Base-by-base conservation (phyloP, 2,113 vertebrate genomes). In the Proteles cristata region DNA sequence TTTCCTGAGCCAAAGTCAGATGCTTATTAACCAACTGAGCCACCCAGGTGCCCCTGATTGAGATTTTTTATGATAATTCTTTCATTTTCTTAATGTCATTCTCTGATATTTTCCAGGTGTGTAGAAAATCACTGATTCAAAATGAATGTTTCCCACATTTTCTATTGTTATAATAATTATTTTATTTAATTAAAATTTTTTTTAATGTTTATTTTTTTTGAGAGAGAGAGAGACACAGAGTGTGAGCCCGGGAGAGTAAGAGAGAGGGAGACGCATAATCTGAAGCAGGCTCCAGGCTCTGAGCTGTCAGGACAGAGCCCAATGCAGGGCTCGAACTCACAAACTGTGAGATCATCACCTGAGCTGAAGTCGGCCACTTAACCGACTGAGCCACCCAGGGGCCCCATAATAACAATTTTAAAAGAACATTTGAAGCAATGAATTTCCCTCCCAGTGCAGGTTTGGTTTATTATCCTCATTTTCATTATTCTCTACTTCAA, bases 11-110 rank as follows among this genome's bases (percentile, higher is more conserved):
- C 58, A 23, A 61, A 61, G 58, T 61, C 58, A 61, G 8, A 61
- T 25, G 58, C 58, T 61, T 61, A 61, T 61, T 61, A 61, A 58
- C 58, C 8, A 2, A 23, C 21, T 61, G 58, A 61, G 58, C 58
- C 58, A 61, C 21, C 58, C 58, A 61, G 58, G 58, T 61, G 58
- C 58, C 58, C 58, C 58, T 81, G 79, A 96, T 48, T 65, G n/a
- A 90, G 5, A n/a, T 79, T 80, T 85, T 85, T 91, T 84, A 35
- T 77, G 58, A 7, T 28, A 92, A 95, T 73, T 83, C 35, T 93
- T 11, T 71, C 69, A 53, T 87, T 53, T 97, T 92, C 11, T 53
- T 80, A 69, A 71, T 39, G 2, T 10, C 9, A 68, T 90, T 95
- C 79, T 91, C 65, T 90, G 86, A 33, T 74, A 35, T 63, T 96